Base-by-base conservation (phyloP, 1,140 invertebrate species). In the Scaptomyza graminum region DNA sequence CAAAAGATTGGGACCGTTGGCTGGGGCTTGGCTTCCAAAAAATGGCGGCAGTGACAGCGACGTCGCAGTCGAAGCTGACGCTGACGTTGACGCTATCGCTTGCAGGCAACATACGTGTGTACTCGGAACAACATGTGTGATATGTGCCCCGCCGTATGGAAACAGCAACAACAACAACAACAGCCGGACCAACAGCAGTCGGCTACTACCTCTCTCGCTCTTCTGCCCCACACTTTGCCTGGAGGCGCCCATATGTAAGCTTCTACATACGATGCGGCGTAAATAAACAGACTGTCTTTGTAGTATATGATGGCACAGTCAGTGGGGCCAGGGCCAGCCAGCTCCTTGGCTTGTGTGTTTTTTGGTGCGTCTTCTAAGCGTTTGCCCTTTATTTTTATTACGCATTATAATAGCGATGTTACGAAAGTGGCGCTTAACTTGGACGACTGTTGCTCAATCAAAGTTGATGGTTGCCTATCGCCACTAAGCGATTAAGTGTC, bases 21-120 rank as follows among this genome's bases (percentile, higher is more conserved):
- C n/a, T n/a, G n/a, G n/a, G 37, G 37, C 37, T 39, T 39, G 12
- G 37, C 37, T 47, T 51, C 47, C 73, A 31, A 65, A 65, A 60
- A 75, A 39, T 49, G 50, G 67, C 56, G 59, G 3, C 46, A 18
- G 31, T 66, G 74, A 77, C 79, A 79, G 63, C 79, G 77, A 25
- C 54, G 55, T 15, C 60, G 62, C 41, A 62, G 74, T 60, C 54
- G 55, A 60, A 61, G 82, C 56, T 87, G 79, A 60, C 65, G 82
- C 56, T 87, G 79, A 85, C 87, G 85, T 79, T 85, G 79, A 87
- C 82, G 83, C 83, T 87, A 90, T 90, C 88, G 88, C 88, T 90
- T 90, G 89, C 89, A 90, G 80, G 89, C 89, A 90, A 90, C 88
- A 90, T 90, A 90, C 89, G 89, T 90, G 89, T 85, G 89, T 90